These are phyloP conservation scores for Chelonia mydas DNA, from an alignment of 2,797 vertebrate species.

Conservation along the genomic window DNA sequence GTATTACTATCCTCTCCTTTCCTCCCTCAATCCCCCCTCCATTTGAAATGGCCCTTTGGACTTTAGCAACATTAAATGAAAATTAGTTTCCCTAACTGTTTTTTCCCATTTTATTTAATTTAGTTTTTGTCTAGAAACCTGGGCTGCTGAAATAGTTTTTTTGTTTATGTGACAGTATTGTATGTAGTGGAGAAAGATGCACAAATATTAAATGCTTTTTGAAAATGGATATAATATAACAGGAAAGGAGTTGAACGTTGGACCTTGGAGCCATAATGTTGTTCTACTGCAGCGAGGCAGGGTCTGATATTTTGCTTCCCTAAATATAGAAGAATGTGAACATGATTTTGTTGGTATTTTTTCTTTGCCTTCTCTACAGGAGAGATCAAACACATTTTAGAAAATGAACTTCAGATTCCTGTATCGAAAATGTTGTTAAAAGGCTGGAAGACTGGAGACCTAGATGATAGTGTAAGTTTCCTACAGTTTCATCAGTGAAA, in stretches of 20 bases:
- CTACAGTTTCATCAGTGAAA: constrained; percentile 49
- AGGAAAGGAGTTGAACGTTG: neutral
- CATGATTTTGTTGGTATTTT: constrained; percentile 47
- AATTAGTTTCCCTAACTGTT: neutral
- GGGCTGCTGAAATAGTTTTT: neutral
- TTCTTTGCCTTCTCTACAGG: constrained; percentile 82
- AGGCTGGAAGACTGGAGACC: constrained; percentile 97
- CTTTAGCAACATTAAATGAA: neutral
- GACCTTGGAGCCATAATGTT: neutral
- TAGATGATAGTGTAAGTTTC: constrained; percentile 95
- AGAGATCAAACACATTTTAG: constrained; percentile 95
- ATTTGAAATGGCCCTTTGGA: neutral
- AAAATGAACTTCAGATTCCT: constrained; percentile 95
- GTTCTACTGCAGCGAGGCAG: neutral
- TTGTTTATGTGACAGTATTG: neutral
- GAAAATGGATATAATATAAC: neutral
- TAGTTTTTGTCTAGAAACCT: neutral
- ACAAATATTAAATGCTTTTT: neutral
- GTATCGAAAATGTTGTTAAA: constrained; percentile 98
- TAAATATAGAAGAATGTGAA: neutral
- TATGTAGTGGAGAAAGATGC: neutral
- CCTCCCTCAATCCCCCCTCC: neutral
- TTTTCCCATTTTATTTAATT: neutral
- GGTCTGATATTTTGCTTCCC: neutral
- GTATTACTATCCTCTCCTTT: neutral